Evolutionary conservation across 2,888 invertebrate genomes (phyloP).

Genomic region (Odontomyia ornata): DNA sequence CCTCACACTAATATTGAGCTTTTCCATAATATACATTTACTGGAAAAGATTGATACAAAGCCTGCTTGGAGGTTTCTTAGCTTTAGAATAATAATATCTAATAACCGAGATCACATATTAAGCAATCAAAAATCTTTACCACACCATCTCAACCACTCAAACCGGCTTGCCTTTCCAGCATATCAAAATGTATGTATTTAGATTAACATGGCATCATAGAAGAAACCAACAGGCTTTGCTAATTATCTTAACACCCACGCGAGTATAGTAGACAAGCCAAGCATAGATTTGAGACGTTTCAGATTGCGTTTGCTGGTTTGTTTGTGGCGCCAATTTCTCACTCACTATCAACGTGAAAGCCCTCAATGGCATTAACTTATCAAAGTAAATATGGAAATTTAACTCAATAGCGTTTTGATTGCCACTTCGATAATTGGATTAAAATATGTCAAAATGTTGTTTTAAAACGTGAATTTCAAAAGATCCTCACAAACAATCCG

Average conservation of each 20-base stretch:
- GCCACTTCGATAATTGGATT: slow-evolving; percentile 31
- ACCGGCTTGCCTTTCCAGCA: too few relatives aligned
- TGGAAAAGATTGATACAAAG: too few relatives aligned
- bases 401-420: slow-evolving; percentile 15
- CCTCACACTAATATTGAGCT: too few relatives aligned
- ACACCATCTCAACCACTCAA: too few relatives aligned
- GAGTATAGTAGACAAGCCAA: background rate
- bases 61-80: too few relatives aligned
- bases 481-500: background rate
- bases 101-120: too few relatives aligned
- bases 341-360: background rate
- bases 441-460: background rate
- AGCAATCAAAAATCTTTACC: too few relatives aligned
- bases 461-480: background rate
- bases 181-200: too few relatives aligned
- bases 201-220: background rate
- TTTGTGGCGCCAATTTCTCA: background rate
- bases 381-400: slow-evolving; percentile 16
- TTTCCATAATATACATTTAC: too few relatives aligned
- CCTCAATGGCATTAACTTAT: background rate
- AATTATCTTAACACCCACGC: background rate
- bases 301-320: background rate
- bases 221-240: background rate
- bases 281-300: background rate
- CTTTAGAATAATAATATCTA: too few relatives aligned